These are phyloP conservation scores for Laodelphax striatellus DNA, from an alignment of 1,140 invertebrate species.

Conservation along the genomic window DNA sequence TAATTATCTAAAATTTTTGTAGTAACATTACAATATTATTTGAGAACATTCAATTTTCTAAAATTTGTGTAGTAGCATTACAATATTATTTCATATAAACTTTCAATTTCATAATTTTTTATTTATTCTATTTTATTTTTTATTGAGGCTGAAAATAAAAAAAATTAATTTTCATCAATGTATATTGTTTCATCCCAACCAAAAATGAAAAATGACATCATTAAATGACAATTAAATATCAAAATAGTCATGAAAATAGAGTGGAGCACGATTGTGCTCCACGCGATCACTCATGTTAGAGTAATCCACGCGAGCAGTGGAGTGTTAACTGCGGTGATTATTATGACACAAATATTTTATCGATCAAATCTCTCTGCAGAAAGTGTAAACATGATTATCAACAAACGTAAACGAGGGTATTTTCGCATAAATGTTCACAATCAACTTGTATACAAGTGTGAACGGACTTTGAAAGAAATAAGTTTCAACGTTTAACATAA, in stretches of 20 bases:
- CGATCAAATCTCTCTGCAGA: too few relatives aligned
- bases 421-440: too few relatives aligned
- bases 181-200: neutral
- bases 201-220: neutral
- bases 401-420: too few relatives aligned
- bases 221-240: neutral
- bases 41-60: neutral
- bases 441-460: too few relatives aligned
- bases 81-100: neutral
- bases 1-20: neutral
- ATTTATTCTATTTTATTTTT: too few relatives aligned
- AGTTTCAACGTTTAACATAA: too few relatives aligned
- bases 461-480: too few relatives aligned
- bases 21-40: neutral
- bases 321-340: too few relatives aligned
- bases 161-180: neutral
- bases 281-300: neutral
- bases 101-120: neutral
- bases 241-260: neutral
- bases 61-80: neutral
- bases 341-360: too few relatives aligned
- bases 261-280: neutral
- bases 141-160: too few relatives aligned
- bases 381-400: too few relatives aligned
- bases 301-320: neutral